Evolutionary conservation across 1,140 invertebrate genomes (phyloP).

Genomic region (Lordiphosa mommai): DNA sequence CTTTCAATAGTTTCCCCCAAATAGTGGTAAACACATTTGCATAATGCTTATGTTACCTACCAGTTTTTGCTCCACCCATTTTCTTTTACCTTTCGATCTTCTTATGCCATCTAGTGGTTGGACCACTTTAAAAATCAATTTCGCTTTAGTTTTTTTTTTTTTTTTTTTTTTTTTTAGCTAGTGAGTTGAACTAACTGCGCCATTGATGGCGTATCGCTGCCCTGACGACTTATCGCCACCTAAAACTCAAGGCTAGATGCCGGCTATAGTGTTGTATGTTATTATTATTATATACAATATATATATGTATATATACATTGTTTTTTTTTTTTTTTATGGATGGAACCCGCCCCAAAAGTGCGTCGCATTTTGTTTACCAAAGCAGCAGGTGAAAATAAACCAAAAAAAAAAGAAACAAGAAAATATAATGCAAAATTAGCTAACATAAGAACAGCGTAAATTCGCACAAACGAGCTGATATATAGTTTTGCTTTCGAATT

Average conservation of each 20-base stretch:
- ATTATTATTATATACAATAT: slow-evolving; percentile 23
- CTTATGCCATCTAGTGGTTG: slow-evolving; percentile 9
- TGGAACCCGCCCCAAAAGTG: slow-evolving; percentile 39
- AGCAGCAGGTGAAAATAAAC: slow-evolving; percentile 24
- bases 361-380: slow-evolving; percentile 48
- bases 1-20: too few relatives aligned
- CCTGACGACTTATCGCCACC: slow-evolving; percentile 49
- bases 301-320: not conserved
- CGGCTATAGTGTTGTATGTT: slow-evolving; percentile 38
- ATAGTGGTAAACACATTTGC: too few relatives aligned
- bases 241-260: slow-evolving; percentile 48
- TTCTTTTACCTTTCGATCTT: too few relatives aligned
- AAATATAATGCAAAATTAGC: slow-evolving; percentile 36
- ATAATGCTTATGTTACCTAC: too few relatives aligned
- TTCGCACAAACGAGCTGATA: slow-evolving; percentile 2
- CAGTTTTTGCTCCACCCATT: too few relatives aligned
- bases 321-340: slow-evolving; percentile 23
- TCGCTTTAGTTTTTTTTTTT: slow-evolving; percentile 8
- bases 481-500: slow-evolving; percentile 21
- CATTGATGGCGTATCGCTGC: slow-evolving; percentile 4
- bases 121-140: slow-evolving; percentile 19
- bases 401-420: slow-evolving; percentile 5
- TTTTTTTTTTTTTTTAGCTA: too few relatives aligned
- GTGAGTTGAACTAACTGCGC: slow-evolving; percentile 35
- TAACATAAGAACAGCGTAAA: slow-evolving; percentile 27